Conservation (phyloP, 1,140 invertebrate species). For the Nephila pilipes region DNA sequence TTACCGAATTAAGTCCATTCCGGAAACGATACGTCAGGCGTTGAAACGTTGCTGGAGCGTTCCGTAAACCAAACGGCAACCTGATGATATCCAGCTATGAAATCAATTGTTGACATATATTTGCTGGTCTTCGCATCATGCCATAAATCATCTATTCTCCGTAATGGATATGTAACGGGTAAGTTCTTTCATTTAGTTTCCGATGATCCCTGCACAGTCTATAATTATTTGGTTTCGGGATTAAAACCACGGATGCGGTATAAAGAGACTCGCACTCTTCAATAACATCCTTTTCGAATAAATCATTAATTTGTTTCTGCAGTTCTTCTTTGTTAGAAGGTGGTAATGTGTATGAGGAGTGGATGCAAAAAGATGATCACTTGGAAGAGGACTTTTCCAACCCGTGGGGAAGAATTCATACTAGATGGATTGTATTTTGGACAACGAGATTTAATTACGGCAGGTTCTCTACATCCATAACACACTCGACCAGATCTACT, state of each 20-base stretch:
- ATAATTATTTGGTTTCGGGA: too few species aligned
- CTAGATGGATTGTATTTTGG: too few species aligned
- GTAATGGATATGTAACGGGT: constrained; percentile 83
- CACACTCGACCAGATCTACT: too few species aligned
- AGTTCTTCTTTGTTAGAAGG: background rate
- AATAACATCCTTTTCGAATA: constrained; percentile 79
- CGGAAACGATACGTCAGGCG: constrained; percentile 81
- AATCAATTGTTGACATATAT: background rate
- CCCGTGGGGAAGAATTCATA: too few species aligned
- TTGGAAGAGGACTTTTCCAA: too few species aligned
- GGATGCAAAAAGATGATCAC: background rate
- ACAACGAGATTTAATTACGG: too few species aligned
- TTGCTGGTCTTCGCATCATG: constrained; percentile 79
- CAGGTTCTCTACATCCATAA: too few species aligned
- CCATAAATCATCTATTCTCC: constrained; percentile 82
- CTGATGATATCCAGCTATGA: constrained; percentile 80
- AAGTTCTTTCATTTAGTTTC: constrained; percentile 81
- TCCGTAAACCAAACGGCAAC: constrained; percentile 82
- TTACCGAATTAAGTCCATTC: too few species aligned
- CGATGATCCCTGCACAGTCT: constrained; percentile 84
- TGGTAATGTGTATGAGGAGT: background rate
- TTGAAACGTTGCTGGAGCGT: constrained; percentile 80
- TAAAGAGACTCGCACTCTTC: constrained; percentile 80
- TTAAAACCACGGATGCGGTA: constrained; percentile 82
- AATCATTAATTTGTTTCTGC: constrained; percentile 76